A percentile compares a stretch with the other conserved stretches of the same genome.
These are phyloP conservation scores for Lagria hirta DNA, from an alignment of 2,888 invertebrate genomes.

Conservation along the genomic window DNA sequence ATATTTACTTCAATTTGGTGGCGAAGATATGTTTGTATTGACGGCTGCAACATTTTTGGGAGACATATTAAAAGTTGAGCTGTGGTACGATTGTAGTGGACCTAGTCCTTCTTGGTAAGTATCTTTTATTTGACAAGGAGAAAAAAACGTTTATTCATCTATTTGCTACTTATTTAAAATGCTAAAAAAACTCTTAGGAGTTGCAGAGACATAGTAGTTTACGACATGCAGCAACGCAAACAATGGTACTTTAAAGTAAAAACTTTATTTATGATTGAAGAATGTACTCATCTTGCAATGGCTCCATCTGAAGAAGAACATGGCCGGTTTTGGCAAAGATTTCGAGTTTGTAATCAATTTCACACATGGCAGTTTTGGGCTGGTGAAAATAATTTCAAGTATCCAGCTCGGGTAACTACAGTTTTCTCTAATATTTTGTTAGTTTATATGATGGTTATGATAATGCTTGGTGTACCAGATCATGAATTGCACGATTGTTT, in stretches of 20 bases:
- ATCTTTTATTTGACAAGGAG: not conserved
- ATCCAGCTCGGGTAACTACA: slow-evolving; percentile 31
- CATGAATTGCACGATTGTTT: slow-evolving; percentile 35
- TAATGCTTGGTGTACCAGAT: slow-evolving; percentile 33
- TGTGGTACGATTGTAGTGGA: slow-evolving; percentile 42
- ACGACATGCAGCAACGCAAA: slow-evolving; percentile 36
- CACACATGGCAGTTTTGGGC: slow-evolving; percentile 21
- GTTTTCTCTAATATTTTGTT: slow-evolving; percentile 35
- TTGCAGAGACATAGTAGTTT: slow-evolving; percentile 35
- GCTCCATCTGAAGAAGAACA: not conserved
- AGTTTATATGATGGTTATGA: slow-evolving; percentile 30
- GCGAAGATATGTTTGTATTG: slow-evolving; percentile 41
- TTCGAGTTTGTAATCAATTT: slow-evolving; percentile 8
- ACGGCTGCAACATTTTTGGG: slow-evolving; percentile 37
- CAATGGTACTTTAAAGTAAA: slow-evolving; percentile 36
- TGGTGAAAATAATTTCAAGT: slow-evolving; percentile 28
- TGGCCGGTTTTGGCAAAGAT: not conserved
- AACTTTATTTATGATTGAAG: slow-evolving; percentile 27
- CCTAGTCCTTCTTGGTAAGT: slow-evolving; percentile 38
- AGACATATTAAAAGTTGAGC: slow-evolving; percentile 34
- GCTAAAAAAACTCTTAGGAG: slow-evolving; percentile 30
- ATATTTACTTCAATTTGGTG: slow-evolving; percentile 33
- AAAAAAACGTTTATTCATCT: not conserved
- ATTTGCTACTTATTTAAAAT: not conserved
- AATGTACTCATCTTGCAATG: not conserved